Base-by-base conservation (phyloP, 92 coral and sea anemone species). In the Metridium senile region DNA sequence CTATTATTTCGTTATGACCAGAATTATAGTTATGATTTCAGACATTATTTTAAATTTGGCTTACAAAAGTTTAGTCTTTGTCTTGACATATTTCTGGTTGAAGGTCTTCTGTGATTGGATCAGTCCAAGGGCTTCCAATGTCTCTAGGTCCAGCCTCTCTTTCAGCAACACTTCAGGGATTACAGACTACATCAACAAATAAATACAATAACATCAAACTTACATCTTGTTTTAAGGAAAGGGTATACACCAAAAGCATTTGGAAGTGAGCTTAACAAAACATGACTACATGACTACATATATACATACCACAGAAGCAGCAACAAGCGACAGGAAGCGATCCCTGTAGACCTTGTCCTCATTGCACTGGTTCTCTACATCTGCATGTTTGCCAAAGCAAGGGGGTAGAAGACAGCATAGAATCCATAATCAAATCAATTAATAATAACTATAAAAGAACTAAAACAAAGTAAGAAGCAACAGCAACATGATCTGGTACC, bases 1-100 rank as follows among this genome's bases (percentile, higher is more conserved):
- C n/a, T n/a, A n/a, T n/a, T n/a, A n/a, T n/a, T n/a, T n/a, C n/a
- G n/a, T n/a, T n/a, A n/a, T n/a, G n/a, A n/a, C n/a, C n/a, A n/a
- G n/a, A n/a, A n/a, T n/a, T n/a, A n/a, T n/a, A n/a, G n/a, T n/a
- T n/a, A n/a, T n/a, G n/a, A n/a, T n/a, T n/a, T n/a, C n/a, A n/a
- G n/a, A n/a, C n/a, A n/a, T n/a, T n/a, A n/a, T n/a, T n/a, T n/a
- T 39, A 39, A 4, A 26, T 29, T 29, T 47, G 26, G 86, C 99
- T 84, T 90, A 95, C 99, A 92, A 95, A 64, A 95, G 85, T 35
- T 89, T 95, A 13, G 99, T 95, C 85, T 95, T 95, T 39, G 97
- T 92, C 84, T 92, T 92, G 58, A 95, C 94, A 81, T 86, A 95
- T 84, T 95, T 95, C 78, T 85, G 88, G 84, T 95, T 95, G 83